Evolutionary conservation across 2,797 vertebrate genomes (phyloP).

Genomic region (Paguma larvata): DNA sequence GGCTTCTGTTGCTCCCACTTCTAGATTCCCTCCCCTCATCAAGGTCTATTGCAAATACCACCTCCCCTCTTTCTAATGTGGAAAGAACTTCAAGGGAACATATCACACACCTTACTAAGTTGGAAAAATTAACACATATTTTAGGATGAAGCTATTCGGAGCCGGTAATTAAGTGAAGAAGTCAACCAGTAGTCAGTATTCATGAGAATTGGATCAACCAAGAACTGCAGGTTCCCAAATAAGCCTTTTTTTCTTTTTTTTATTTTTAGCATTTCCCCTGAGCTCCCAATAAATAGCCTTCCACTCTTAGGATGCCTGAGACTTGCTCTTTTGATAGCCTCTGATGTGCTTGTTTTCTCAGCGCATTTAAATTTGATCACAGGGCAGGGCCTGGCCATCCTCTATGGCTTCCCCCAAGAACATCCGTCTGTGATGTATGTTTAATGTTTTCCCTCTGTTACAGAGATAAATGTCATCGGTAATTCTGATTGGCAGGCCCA

Average conservation of each 20-base stretch:
- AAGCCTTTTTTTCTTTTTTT: not conserved
- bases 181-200: not conserved
- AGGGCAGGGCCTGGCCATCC: not conserved
- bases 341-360: not conserved
- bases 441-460: constrained; percentile 29
- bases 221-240: not conserved
- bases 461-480: constrained; percentile 23
- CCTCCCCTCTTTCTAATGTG: not conserved
- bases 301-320: not conserved
- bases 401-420: not conserved
- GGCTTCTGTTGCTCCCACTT: not conserved
- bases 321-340: not conserved
- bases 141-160: not conserved
- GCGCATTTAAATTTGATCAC: constrained; percentile 35
- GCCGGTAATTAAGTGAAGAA: not conserved
- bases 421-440: not conserved
- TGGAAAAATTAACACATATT: not conserved
- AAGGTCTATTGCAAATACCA: not conserved
- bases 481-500: not conserved
- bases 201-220: not conserved
- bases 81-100: not conserved
- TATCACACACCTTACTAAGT: not conserved
- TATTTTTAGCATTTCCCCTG: not conserved
- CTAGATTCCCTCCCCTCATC: not conserved
- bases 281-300: not conserved